Evolutionary conservation across 2,113 vertebrate species (phyloP), one percentile per base, ranked within the genome.

Genomic region (Rhinolophus ferrumequinum): DNA sequence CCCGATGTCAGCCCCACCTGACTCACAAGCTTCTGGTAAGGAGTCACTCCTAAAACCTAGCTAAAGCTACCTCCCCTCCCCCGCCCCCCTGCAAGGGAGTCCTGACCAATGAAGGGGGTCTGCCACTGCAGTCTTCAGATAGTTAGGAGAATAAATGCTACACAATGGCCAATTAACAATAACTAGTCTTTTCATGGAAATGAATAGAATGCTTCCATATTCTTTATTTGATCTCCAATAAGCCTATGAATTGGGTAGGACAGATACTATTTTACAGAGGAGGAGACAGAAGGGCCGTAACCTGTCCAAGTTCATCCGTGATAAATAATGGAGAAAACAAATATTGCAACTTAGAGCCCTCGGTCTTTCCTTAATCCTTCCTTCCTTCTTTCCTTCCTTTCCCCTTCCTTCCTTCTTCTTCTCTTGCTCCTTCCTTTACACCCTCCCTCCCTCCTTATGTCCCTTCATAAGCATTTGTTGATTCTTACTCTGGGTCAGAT

Each of bases 311-410:
- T 35, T 41, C 30, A 2, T 52, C 6, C 52, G 7, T 47, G 12
- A 82, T 28, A 73, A 19, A 44, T 16, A 22, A 33, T 28, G 22
- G 22, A 62, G 69, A 79, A 69, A 60, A 77, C 19, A 80, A 58
- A 28, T 26, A 8, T 64, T 81, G 10, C 15, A 44, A 72, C 26
- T 35, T 38, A 24, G 22, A 88, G n/a, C 10, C 30, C 18, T 85
- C 35, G n/a, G 16, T 47, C 56, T 92, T 70, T 77, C 41, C 47
- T 88, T 35, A 82, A 44, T 50, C 56, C 18, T 26, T 19, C n/a
- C 69, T n/a, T 2, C 26, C 3, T 30, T 3, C n/a, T 2, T 64
- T 1, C 19, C 4, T 58, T 16, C 18, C 33, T 5, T 13, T 16
- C 21, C 33, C 14, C 38, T 44, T 38, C 24, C 52, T 6, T 72